phyloP scores from a whole-genome alignment of 92 coral and sea anemone species.

The Pocillopora grandis region DNA sequence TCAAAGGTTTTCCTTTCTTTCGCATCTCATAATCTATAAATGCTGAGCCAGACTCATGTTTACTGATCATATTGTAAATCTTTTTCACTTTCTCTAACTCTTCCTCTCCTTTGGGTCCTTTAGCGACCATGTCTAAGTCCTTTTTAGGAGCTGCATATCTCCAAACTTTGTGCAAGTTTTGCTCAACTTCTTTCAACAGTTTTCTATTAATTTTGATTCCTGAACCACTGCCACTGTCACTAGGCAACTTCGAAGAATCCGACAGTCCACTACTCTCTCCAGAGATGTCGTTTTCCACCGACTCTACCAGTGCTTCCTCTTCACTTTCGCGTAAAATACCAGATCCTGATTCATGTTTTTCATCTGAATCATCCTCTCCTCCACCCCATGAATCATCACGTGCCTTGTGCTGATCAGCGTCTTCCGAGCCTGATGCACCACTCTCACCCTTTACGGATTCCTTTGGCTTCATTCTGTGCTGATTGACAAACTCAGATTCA shows the following conservation, averaged over 20 bases:
- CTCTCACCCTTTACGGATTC: conserved; percentile 26
- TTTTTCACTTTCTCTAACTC: conserved; percentile 30
- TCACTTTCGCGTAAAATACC: not conserved
- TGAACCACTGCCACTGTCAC: conserved; percentile 26
- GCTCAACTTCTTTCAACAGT: conserved; percentile 46
- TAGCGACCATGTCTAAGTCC: conserved; percentile 50
- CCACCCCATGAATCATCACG: not conserved
- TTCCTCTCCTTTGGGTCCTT: conserved; percentile 41
- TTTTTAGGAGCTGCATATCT: conserved; percentile 45
- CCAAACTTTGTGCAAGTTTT: conserved; percentile 41
- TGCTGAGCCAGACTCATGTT: conserved; percentile 43
- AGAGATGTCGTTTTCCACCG: not conserved
- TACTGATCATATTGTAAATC: conserved; percentile 35
- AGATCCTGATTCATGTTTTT: not conserved
- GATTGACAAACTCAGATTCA: conserved; percentile 9
- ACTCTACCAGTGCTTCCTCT: not conserved
- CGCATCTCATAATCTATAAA: conserved; percentile 27
- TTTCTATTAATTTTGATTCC: not conserved
- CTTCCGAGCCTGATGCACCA: not conserved
- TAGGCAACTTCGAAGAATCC: not conserved
- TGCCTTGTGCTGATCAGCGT: not conserved
- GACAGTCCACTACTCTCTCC: conserved; percentile 8
- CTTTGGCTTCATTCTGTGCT: not conserved
- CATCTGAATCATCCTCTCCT: conserved; percentile 12
- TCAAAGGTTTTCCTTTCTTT: not conserved